These are phyloP conservation scores for Lasioglossum leucozonium DNA, from an alignment of 2,888 invertebrate genomes.

Conservation along the genomic window DNA sequence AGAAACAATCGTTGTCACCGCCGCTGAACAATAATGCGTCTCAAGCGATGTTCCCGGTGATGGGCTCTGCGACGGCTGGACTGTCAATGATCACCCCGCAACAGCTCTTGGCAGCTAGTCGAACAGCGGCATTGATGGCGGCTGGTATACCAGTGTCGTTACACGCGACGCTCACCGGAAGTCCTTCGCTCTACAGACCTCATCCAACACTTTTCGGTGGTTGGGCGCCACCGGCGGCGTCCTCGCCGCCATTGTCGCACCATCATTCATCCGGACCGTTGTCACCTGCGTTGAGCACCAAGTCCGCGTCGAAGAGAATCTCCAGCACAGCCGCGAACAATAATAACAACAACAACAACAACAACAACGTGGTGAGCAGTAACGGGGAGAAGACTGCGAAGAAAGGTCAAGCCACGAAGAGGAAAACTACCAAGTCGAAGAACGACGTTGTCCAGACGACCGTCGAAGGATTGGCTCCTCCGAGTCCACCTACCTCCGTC, in stretches of 20 bases:
- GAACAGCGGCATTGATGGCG: constrained; percentile 85
- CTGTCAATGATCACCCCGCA: constrained; percentile 86
- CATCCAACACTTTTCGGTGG: constrained; percentile 87
- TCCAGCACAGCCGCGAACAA: constrained; percentile 76
- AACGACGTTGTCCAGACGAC: constrained; percentile 71
- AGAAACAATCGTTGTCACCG: constrained; percentile 87
- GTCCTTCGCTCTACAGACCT: constrained; percentile 88
- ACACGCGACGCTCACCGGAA: constrained; percentile 86
- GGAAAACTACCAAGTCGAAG: constrained; percentile 85
- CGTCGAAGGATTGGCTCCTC: constrained; percentile 82
- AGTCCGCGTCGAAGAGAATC: constrained; percentile 83
- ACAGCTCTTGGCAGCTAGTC: constrained; percentile 85
- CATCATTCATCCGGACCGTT: constrained; percentile 75
- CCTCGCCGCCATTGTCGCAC: constrained; percentile 86
- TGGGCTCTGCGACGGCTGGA: constrained; percentile 86
- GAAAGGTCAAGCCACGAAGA: constrained; percentile 84
- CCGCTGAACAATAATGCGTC: constrained; percentile 86
- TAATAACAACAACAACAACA: constrained; percentile 84
- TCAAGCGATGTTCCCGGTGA: constrained; percentile 80
- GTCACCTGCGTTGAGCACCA: constrained; percentile 82
- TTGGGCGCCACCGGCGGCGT: constrained; percentile 85
- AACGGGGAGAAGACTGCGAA: constrained; percentile 81
- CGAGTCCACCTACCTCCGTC: constrained; percentile 85
- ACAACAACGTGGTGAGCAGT: constrained; percentile 61
- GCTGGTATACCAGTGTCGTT: constrained; percentile 86